phyloP scores from a whole-genome alignment of 2,113 vertebrate species.

The Spea bombifrons region DNA sequence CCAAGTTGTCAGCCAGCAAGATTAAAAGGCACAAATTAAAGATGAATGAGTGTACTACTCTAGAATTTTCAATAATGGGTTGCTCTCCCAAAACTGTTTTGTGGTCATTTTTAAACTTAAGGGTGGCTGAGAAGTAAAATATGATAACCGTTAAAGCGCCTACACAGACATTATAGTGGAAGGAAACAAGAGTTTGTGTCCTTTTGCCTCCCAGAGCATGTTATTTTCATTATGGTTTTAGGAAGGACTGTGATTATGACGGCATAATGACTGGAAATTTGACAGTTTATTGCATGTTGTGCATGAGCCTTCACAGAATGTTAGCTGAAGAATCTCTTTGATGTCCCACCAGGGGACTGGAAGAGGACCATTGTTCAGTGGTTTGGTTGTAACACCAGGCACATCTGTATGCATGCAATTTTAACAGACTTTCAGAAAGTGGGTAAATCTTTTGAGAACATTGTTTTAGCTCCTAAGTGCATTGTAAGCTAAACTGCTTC shows the following conservation, averaged over 20 bases:
- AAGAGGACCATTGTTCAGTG: slow-evolving; percentile 23
- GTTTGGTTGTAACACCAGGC: slow-evolving; percentile 20
- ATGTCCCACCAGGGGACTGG: slow-evolving; percentile 43
- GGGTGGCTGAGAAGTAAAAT: slow-evolving; percentile 64
- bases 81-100: slow-evolving; percentile 67
- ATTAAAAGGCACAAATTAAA: slow-evolving; percentile 79
- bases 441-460: not conserved
- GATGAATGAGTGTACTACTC: slow-evolving; percentile 65
- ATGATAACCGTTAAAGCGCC: slow-evolving; percentile 61
- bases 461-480: not conserved
- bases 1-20: slow-evolving; percentile 63
- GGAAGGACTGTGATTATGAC: slow-evolving; percentile 71
- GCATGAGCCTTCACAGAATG: slow-evolving; percentile 50
- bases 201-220: slow-evolving; percentile 58
- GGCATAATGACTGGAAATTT: slow-evolving; percentile 67
- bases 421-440: not conserved
- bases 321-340: slow-evolving; percentile 34
- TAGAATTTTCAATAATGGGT: slow-evolving; percentile 69
- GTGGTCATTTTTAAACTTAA: slow-evolving; percentile 75
- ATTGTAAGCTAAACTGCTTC: not conserved
- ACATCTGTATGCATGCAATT: slow-evolving; percentile 19
- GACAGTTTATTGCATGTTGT: slow-evolving; percentile 66
- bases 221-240: slow-evolving; percentile 79
- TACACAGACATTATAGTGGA: slow-evolving; percentile 55
- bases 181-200: slow-evolving; percentile 59